Evolutionary conservation across 2,797 vertebrate genomes (phyloP).

Genomic region (Periparus ater): DNA sequence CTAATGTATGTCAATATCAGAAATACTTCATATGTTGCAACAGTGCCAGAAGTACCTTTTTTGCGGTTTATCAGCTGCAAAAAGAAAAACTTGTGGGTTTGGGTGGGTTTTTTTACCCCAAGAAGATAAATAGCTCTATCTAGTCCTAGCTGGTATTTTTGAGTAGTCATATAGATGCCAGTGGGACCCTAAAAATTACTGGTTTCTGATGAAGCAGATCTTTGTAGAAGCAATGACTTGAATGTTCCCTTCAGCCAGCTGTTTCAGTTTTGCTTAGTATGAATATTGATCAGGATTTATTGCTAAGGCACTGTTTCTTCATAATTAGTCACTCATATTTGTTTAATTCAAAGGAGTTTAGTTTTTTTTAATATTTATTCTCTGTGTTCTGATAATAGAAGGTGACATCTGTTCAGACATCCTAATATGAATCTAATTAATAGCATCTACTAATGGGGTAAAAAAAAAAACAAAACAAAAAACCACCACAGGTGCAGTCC

Average conservation of each 20-base stretch:
- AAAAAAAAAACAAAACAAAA: not conserved
- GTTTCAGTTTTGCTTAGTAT: not conserved
- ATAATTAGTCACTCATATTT: not conserved
- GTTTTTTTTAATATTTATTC: not conserved
- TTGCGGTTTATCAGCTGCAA: not conserved
- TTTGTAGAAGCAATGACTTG: not conserved
- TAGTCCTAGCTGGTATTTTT: not conserved
- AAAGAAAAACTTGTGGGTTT: not conserved
- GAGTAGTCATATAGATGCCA: not conserved
- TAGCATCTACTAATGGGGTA: not conserved
- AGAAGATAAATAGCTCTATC: not conserved
- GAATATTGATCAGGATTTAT: not conserved
- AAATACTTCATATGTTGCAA: not conserved
- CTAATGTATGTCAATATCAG: not conserved
- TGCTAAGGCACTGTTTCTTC: not conserved
- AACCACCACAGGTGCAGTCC: rapidly evolving
- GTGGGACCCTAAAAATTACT: not conserved
- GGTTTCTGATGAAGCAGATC: not conserved
- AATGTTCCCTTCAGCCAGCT: not conserved
- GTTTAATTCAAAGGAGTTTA: not conserved
- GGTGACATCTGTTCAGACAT: not conserved
- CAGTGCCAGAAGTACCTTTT: not conserved
- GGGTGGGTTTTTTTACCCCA: rapidly evolving
- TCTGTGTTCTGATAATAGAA: not conserved
- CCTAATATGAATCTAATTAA: not conserved